Evolutionary conservation across 2,797 vertebrate genomes (phyloP).

Genomic region (Myotis vivesi): DNA sequence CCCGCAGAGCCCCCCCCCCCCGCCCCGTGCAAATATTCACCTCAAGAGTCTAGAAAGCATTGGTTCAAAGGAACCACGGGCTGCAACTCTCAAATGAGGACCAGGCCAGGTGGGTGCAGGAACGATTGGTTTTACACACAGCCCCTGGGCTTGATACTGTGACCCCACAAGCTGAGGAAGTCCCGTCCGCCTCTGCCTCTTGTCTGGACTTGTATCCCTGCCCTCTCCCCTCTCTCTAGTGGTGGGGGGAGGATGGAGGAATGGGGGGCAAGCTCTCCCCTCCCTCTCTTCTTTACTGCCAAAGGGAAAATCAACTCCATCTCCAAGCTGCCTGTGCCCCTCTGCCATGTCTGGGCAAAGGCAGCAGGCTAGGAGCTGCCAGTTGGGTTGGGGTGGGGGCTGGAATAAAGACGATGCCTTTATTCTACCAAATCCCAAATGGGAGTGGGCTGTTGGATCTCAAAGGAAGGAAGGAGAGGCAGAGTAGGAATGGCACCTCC

Average conservation of each 20-base stretch:
- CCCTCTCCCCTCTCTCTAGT: constrained; percentile 49
- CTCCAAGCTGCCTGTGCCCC: constrained; percentile 64
- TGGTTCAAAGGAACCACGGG: not conserved
- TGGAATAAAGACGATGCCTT: constrained; percentile 24
- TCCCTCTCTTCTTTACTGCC: constrained; percentile 59
- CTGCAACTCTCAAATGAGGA: not conserved
- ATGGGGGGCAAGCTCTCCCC: not conserved
- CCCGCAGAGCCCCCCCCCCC: not conserved
- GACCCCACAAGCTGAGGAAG: constrained; percentile 16
- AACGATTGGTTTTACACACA: not conserved
- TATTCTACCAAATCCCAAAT: constrained; percentile 40
- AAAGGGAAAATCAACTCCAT: constrained; percentile 66
- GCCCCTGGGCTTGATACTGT: not conserved
- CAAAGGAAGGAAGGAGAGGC: not conserved
- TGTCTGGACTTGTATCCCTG: constrained; percentile 30
- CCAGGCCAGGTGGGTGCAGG: not conserved
- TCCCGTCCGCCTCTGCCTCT: not conserved
- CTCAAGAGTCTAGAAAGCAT: not conserved
- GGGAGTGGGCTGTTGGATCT: constrained; percentile 14
- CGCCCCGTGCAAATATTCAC: not conserved
- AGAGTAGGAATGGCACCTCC: not conserved
- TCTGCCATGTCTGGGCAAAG: constrained; percentile 72
- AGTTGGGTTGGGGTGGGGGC: constrained; percentile 55
- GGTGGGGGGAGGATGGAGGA: not conserved
- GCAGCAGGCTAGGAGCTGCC: constrained; percentile 64